Base-by-base conservation (phyloP, 1,140 invertebrate species). In the Gryon sp. region DNA sequence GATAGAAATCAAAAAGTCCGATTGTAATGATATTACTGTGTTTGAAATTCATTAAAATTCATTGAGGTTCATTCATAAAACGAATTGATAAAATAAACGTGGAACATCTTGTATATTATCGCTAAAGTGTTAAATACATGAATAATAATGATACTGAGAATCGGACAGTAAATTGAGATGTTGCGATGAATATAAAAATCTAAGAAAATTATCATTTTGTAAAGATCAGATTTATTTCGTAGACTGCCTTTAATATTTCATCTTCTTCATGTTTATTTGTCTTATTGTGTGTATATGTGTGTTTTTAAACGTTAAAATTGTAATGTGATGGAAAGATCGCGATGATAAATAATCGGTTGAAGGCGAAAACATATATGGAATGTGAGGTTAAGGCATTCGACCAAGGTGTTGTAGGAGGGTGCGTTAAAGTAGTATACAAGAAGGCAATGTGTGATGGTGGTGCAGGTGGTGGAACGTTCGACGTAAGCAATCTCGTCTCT, bases 401-500 rank as follows among this genome's bases (percentile, higher is more conserved):
- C 24, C 50, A 41, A 76, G 77, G 50, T 76, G 60, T 78, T 68
- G 73, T 68, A 59, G 62, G 73, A 73, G 75, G 68, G 75, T 73
- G 66, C 38, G 26, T 50, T 32, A 55, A 66, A 62, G 60, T 62
- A 66, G 59, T 63, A 53, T 63, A 69, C 50, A 53, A 62, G 52
- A 9, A 38, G 32, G 45, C 59, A n/a, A n/a, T n/a, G n/a, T n/a
- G n/a, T n/a, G n/a, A 45, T 70, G 60, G 60, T 66, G 78, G 78
- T 46, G 70, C 75, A 77, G 75, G 70, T 77, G 63, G 70, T 76
- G 75, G 78, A 77, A 80, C 78, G 74, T 76, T 80, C 76, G 74
- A 76, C 69, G 74, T 77, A 80, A 76, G 69, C 78, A 76, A 80
- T 80, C 78, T 76, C 55, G 43, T 77, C 70, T 77, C 74, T 78